phyloP scores from a whole-genome alignment of 2,797 vertebrate genomes.

The Molossus molossus region DNA sequence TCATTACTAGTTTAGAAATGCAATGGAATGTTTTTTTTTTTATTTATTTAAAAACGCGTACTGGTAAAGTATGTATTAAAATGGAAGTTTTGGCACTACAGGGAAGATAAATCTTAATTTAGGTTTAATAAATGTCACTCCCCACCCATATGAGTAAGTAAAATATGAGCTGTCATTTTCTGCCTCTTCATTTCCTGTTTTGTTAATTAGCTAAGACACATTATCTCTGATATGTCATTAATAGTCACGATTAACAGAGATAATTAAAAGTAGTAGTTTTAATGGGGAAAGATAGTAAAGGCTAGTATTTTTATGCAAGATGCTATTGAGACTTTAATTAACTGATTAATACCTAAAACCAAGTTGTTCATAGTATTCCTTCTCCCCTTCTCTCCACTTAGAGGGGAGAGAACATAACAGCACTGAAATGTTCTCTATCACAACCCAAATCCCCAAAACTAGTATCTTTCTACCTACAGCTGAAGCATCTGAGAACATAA shows the following conservation, averaged over 20 bases:
- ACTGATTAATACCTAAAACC: background rate
- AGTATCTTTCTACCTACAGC: background rate
- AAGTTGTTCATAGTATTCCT: background rate
- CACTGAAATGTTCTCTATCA: background rate
- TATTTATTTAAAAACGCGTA: background rate
- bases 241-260: constrained; percentile 9
- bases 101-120: background rate
- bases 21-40: background rate
- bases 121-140: constrained; percentile 48
- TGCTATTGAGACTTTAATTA: background rate
- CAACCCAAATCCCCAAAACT: background rate
- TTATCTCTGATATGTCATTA: background rate
- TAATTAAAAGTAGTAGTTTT: background rate
- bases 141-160: background rate
- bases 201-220: background rate
- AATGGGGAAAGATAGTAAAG: background rate
- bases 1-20: background rate
- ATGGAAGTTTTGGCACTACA: background rate
- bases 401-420: constrained; percentile 32
- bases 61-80: background rate
- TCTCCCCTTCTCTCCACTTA: background rate
- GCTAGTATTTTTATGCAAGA: constrained; percentile 7
- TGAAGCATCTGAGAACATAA: background rate
- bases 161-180: background rate
- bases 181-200: constrained; percentile 20